Percentiles rank a stretch among this genome's conserved stretches.
These are phyloP conservation scores for Colius striatus DNA, from an alignment of 2,113 vertebrate species.

Conservation along the genomic window DNA sequence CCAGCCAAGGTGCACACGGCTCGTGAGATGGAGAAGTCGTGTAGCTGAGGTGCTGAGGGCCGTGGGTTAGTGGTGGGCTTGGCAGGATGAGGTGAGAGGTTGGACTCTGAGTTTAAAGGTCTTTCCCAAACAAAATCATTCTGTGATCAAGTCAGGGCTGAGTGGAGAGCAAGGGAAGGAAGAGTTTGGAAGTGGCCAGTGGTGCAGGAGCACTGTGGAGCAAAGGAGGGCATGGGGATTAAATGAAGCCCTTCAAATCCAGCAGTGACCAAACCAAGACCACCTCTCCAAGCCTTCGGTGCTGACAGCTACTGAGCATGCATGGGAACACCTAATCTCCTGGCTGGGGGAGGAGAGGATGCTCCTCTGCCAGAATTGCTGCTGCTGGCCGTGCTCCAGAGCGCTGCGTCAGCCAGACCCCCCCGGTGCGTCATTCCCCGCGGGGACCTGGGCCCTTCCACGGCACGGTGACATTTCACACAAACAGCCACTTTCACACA, in stretches of 20 bases:
- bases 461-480: background rate
- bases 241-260: background rate
- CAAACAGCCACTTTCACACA: background rate
- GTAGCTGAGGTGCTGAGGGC: no score
- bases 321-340: background rate
- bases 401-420: background rate
- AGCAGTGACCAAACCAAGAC: background rate
- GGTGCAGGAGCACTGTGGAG: accelerated
- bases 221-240: background rate
- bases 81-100: no score
- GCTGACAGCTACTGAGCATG: accelerated
- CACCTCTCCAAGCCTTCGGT: accelerated
- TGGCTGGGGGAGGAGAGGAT: background rate
- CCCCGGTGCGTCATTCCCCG: background rate
- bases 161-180: background rate
- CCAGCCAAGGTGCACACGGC: accelerated
- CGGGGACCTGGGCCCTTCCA: background rate
- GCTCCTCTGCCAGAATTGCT: background rate
- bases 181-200: background rate
- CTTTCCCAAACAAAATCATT: no score
- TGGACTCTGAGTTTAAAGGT: no score
- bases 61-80: no score
- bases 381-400: background rate
- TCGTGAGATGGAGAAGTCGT: background rate
- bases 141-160: accelerated